Evolutionary conservation across 2,113 vertebrate genomes (phyloP), one percentile per base, ranked within the genome.

Genomic region (Hiodon alosoides): DNA sequence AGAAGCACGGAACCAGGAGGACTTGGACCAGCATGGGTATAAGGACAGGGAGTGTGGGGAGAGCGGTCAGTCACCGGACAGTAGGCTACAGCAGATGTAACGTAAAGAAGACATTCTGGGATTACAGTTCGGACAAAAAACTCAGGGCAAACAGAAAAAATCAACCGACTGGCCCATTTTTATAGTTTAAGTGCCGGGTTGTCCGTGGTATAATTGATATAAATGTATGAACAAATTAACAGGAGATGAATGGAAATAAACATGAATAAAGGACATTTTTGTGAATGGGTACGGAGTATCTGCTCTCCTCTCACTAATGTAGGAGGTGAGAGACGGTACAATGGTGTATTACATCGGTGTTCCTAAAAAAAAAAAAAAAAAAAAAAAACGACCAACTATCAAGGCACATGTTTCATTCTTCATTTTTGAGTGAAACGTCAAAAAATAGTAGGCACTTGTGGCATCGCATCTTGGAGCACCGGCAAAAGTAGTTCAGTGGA

Each of bases 231-330:
- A 72, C 70, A 74, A 71, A 69, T 51, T 66, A n/a, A 50, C 54
- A 2, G 9, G 13, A 57, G 9, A 9, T 77, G 75, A 79, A 70
- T 61, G 76, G 62, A 73, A 51, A 66, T 4, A 14, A 75, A 16
- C 61, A 48, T 53, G 79, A 73, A 76, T 31, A 11, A n/a, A 58
- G 62, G 62, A 70, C 59, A 64, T 62, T 75, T 80, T 77, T 77
- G 73, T 84, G 83, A 85, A 85, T 81, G 85, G 75, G 51, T 46
- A 65, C 51, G 47, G 59, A 17, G 58, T 50, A 51, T 31, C 66
- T 69, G 51, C 17, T 55, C 16, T 59, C 61, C 48, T 72, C n/a
- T 58, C 46, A 48, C 50, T 17, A 9, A 13, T 16, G 66, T 52
- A n/a, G 46, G 55, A 58, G 71, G 10, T 17, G 48, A 14, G 31